A percentile compares a stretch with the other conserved stretches of the same genome.
phyloP scores from a whole-genome alignment of 2,113 vertebrate genomes.

The Phyllopteryx taeniolatus region DNA sequence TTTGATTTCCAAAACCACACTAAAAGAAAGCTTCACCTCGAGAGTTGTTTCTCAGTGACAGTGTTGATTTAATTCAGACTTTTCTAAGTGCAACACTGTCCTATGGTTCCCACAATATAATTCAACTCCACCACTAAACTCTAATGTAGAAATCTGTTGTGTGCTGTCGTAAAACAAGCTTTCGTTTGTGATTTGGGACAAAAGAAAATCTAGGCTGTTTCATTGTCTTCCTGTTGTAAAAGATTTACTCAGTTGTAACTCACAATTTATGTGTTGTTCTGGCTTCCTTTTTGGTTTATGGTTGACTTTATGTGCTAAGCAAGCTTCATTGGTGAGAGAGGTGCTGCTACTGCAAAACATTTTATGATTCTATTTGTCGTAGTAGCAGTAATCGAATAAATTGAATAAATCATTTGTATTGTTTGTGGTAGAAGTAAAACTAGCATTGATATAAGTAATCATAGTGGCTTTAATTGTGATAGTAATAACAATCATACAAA shows the following conservation, averaged over 20 bases:
- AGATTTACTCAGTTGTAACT: conserved; percentile 12
- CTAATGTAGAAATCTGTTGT: conserved; percentile 48
- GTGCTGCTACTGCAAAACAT: background rate
- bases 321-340: background rate
- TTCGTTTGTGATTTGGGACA: conserved; percentile 39
- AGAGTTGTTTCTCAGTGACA: conserved; percentile 15
- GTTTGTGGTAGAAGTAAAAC: background rate
- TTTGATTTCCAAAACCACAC: conserved; percentile 33
- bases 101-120: conserved; percentile 31
- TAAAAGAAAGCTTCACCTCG: conserved; percentile 3
- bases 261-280: conserved; percentile 11
- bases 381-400: background rate
- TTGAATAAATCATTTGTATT: background rate
- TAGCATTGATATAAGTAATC: background rate
- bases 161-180: conserved; percentile 35
- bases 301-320: background rate
- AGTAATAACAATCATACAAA: background rate
- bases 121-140: conserved; percentile 39
- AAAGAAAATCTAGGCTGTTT: conserved; percentile 48
- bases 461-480: background rate
- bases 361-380: background rate
- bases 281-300: conserved; percentile 26
- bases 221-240: conserved; percentile 57
- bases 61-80: conserved; percentile 23
- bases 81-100: conserved; percentile 12